Evolutionary conservation across 2,113 vertebrate genomes (phyloP).

Genomic region (Bambusicola thoracicus): DNA sequence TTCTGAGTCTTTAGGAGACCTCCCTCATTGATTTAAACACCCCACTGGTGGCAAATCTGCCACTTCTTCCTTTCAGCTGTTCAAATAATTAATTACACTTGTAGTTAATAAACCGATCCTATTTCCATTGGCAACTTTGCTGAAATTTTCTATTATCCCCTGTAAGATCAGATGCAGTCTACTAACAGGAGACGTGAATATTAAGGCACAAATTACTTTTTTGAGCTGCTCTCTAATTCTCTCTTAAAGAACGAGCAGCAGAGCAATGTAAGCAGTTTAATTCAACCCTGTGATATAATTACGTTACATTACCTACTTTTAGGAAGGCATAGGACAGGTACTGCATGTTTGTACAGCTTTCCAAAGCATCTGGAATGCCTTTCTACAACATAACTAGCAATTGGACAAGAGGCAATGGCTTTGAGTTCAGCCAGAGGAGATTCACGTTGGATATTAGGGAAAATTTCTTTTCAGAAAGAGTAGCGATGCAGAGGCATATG

Average conservation of each 20-base stretch:
- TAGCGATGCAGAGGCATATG: too few relatives aligned
- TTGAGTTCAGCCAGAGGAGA: too few relatives aligned
- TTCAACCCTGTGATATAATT: neutral
- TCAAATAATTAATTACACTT: neutral
- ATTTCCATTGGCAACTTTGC: neutral
- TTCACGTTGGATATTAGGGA: too few relatives aligned
- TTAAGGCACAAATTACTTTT: neutral
- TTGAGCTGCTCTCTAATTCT: neutral
- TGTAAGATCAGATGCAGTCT: neutral
- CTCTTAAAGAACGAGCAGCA: neutral
- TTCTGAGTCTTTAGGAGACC: neutral
- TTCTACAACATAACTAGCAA: too few relatives aligned
- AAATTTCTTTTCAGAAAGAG: too few relatives aligned
- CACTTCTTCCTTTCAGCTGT: neutral
- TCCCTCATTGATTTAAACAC: neutral
- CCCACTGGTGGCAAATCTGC: neutral
- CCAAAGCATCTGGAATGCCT: neutral
- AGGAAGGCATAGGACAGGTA: neutral
- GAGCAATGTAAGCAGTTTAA: neutral
- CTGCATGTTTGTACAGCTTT: neutral
- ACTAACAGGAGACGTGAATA: neutral
- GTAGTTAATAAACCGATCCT: neutral
- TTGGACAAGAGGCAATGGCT: too few relatives aligned
- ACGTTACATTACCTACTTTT: neutral
- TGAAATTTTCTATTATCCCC: neutral